Conservation (phyloP, 2,113 vertebrate genomes). For the Ceyx margarethae region DNA sequence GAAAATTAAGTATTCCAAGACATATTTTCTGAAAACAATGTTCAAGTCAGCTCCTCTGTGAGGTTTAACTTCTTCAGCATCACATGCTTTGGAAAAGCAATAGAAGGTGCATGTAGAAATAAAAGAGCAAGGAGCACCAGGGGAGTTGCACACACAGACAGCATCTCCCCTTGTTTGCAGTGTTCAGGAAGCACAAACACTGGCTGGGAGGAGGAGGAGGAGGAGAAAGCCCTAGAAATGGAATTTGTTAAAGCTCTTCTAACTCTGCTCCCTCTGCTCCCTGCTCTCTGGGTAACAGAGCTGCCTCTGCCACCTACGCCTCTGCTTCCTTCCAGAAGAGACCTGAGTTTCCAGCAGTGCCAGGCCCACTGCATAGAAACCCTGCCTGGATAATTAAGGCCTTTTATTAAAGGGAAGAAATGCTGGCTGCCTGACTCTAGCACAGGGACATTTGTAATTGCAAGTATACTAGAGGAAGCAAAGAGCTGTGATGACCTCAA, state of each 20-base stretch:
- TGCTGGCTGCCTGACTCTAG: neutral
- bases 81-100: neutral
- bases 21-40: neutral
- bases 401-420: conserved; percentile 4
- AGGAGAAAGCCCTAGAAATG: conserved; percentile 16
- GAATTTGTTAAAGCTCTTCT: neutral
- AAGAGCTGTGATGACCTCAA: neutral
- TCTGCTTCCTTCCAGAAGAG: neutral
- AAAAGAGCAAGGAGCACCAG: neutral
- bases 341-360: neutral
- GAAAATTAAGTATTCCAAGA: neutral
- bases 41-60: neutral
- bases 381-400: neutral
- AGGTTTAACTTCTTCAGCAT: neutral
- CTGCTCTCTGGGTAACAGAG: neutral
- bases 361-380: neutral
- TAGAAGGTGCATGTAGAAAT: neutral
- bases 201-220: neutral
- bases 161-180: neutral
- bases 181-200: neutral
- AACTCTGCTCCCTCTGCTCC: neutral
- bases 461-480: neutral
- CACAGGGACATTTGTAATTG: neutral
- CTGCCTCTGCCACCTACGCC: neutral
- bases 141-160: neutral